Conservation (phyloP, 2,797 vertebrate genomes). For the Syndactyla subalaris region DNA sequence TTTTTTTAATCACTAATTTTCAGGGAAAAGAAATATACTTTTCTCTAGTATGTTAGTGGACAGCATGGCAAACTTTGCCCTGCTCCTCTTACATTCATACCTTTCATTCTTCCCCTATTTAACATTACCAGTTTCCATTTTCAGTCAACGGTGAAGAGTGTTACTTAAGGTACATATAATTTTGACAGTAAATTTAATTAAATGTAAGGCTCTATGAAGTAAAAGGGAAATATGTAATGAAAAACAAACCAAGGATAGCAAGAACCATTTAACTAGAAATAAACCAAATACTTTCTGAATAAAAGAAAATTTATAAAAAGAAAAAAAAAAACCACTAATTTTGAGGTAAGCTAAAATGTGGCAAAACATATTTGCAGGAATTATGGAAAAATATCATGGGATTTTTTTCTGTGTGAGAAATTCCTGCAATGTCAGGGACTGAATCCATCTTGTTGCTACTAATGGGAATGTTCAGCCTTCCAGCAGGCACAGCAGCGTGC, state of each 20-base stretch:
- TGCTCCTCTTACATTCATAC: background rate
- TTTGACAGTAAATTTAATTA: background rate
- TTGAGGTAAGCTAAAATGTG: background rate
- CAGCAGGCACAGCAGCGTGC: accelerated
- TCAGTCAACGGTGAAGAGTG: background rate
- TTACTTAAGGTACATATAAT: background rate
- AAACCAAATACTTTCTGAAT: background rate
- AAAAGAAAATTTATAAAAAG: background rate
- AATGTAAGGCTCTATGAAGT: background rate
- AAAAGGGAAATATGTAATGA: background rate
- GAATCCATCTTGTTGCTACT: background rate
- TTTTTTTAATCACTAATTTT: background rate
- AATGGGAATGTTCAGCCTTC: background rate
- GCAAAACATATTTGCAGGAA: background rate
- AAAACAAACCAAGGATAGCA: background rate
- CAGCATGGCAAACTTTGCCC: background rate
- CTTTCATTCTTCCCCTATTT: background rate
- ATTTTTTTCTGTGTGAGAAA: background rate
- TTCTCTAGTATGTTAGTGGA: background rate
- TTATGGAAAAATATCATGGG: background rate
- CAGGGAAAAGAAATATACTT: background rate
- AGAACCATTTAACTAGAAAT: background rate
- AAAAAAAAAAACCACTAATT: background rate
- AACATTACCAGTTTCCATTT: background rate
- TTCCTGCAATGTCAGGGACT: background rate